Percentiles rank a stretch among this genome's conserved stretches.
Evolutionary conservation across 2,888 invertebrate species (phyloP).

Genomic region (Bimastos eiseni): DNA sequence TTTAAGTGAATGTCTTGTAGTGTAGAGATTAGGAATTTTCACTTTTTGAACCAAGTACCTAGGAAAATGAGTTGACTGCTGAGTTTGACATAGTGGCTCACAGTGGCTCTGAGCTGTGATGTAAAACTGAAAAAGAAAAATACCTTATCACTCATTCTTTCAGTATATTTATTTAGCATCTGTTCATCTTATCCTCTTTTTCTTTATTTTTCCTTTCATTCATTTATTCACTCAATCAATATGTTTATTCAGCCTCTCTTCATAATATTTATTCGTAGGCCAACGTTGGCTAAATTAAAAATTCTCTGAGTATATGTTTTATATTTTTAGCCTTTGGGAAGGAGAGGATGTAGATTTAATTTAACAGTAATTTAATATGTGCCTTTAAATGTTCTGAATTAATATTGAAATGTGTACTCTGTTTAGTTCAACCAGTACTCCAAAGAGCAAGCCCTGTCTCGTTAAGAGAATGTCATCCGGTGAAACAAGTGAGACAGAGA

Average conservation of each 20-base stretch:
- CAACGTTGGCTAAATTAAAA: background rate
- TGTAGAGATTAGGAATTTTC: background rate
- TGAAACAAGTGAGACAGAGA: slow-evolving; percentile 38
- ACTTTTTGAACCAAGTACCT: background rate
- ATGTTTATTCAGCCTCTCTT: background rate
- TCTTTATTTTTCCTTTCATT: background rate
- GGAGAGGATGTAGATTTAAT: background rate
- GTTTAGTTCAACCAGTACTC: slow-evolving; percentile 31
- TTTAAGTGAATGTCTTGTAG: too few relatives aligned
- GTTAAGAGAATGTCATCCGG: slow-evolving; percentile 40
- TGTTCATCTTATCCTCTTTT: background rate
- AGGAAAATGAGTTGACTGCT: background rate
- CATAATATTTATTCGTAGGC: background rate
- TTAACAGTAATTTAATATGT: background rate
- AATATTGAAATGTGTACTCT: background rate
- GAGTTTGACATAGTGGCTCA: background rate
- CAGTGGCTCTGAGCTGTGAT: background rate
- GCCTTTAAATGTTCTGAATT: background rate
- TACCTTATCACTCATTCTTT: background rate
- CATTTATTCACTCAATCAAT: background rate
- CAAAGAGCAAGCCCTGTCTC: slow-evolving; percentile 45
- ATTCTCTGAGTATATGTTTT: background rate
- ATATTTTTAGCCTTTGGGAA: background rate
- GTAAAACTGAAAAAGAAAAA: background rate
- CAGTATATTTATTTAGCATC: background rate